A percentile compares a stretch with the other conserved stretches of the same genome.
Evolutionary conservation across 2,888 invertebrate species (phyloP).

Genomic region (Malthinus flaveolus): DNA sequence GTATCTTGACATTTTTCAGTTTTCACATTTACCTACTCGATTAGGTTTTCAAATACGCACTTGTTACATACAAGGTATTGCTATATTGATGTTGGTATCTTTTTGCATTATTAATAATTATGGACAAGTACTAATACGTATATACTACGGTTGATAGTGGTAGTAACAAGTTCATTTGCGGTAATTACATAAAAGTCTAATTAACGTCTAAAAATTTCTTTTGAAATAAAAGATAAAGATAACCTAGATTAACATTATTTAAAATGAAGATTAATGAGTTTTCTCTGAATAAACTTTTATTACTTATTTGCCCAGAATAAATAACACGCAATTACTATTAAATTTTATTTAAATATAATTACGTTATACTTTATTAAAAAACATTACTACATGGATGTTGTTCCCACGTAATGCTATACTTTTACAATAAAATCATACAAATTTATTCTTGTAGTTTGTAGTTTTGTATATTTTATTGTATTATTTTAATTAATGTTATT

Average conservation of each 20-base stretch:
- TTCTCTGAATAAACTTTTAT: slow-evolving; percentile 25
- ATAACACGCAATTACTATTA: slow-evolving; percentile 27
- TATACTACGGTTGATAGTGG: neutral
- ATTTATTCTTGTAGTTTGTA: slow-evolving; percentile 11
- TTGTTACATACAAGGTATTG: too few species aligned
- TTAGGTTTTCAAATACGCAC: too few species aligned
- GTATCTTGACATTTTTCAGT: too few species aligned
- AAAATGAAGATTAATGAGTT: slow-evolving; percentile 27
- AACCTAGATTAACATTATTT: slow-evolving; percentile 20
- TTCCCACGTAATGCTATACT: slow-evolving; percentile 25
- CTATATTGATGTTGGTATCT: too few species aligned
- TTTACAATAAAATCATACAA: slow-evolving; percentile 21
- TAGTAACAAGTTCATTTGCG: slow-evolving; percentile 13
- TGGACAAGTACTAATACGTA: neutral
- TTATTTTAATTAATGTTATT: slow-evolving; percentile 28
- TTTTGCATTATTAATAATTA: neutral
- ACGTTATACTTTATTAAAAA: slow-evolving; percentile 24
- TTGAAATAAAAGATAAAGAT: slow-evolving; percentile 7
- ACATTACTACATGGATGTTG: slow-evolving; percentile 17
- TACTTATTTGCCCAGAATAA: slow-evolving; percentile 25
- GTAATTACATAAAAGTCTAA: slow-evolving; percentile 19
- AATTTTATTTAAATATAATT: slow-evolving; percentile 25
- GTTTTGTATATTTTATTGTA: slow-evolving; percentile 24
- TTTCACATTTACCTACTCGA: too few species aligned
- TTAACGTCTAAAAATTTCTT: slow-evolving; percentile 20